Conservation (phyloP, 2,797 vertebrate species). For the Cyprinella venusta region DNA sequence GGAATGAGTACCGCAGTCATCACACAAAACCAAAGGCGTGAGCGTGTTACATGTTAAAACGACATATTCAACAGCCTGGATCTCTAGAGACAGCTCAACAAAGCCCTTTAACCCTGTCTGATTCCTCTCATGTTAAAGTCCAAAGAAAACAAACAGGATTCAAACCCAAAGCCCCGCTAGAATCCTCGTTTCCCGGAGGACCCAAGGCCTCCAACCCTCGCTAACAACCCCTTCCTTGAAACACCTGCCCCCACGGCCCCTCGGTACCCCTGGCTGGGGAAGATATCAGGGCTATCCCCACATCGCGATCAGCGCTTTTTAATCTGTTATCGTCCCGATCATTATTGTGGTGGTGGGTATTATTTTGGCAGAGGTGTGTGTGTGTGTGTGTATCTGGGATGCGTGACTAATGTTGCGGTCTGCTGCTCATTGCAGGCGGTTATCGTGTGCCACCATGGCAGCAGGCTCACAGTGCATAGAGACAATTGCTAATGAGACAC, state of each 20-base stretch:
- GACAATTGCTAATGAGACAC: slow-evolving; percentile 96
- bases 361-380: slow-evolving; percentile 66
- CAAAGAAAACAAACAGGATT: slow-evolving; percentile 65
- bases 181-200: slow-evolving; percentile 58
- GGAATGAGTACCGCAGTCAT: slow-evolving; percentile 4
- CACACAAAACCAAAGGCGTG: slow-evolving; percentile 35
- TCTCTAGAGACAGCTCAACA: slow-evolving; percentile 55
- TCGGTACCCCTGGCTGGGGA: slow-evolving; percentile 83
- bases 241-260: slow-evolving; percentile 69
- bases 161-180: slow-evolving; percentile 54
- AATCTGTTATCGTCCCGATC: slow-evolving; percentile 91
- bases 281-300: slow-evolving; percentile 84
- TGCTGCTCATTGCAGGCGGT: slow-evolving; percentile 95
- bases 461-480: slow-evolving; percentile 92
- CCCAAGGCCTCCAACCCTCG: slow-evolving; percentile 43
- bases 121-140: slow-evolving; percentile 84
- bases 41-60: slow-evolving; percentile 42
- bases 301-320: slow-evolving; percentile 77
- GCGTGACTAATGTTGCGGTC: slow-evolving; percentile 99
- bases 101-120: slow-evolving; percentile 59
- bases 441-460: slow-evolving; percentile 95
- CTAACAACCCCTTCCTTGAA: slow-evolving; percentile 45
- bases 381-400: slow-evolving; percentile 79
- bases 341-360: slow-evolving; percentile 66
- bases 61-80: slow-evolving; percentile 47